Base-by-base conservation (phyloP, 1,140 invertebrate species). In the Ceratoteleas bidentatus region DNA sequence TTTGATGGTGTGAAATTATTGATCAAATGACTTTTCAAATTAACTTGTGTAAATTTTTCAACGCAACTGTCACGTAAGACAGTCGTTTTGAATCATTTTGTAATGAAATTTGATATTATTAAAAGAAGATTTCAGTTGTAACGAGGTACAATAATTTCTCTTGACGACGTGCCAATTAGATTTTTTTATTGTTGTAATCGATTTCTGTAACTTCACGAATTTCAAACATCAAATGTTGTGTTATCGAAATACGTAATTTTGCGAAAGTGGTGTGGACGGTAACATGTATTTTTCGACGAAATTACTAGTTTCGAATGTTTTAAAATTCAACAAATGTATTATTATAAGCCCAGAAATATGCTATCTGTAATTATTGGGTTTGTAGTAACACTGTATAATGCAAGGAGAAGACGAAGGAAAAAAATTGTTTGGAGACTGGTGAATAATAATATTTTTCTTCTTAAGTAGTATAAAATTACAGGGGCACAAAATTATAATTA, bases 311-410 rank as follows among this genome's bases (percentile, higher is more conserved):
- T 58, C 40, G 15, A 58, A 58, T 32, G 14, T 43, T 45, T 43
- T 58, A 15, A 45, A 43, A 13, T 24, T 40, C 56, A 32, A 58
- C 16, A 58, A 58, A 58, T 57, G 14, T 57, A 43, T 57, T 43
- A 57, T 57, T 57, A 43, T 43, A 57, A 57, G 40, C 38, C 54
- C 54, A 16, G 7, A 58, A 58, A 58, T 58, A 24, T 24, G 13
- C 15, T 32, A 11, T n/a, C 36, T 16, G 11, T 43, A 58, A 58
- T 58, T 43, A 58, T n/a, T 14, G 6, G 34, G 13, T 56, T 3
- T 3, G 14, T 38, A 6, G 3, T 36, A 38, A 15, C 5, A 32
- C n/a, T 24, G 24, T 24, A 24, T 4, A 24, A 24, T 4, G 24
- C 24, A 24, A 24, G 24, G 24, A 24, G 24, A 24, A 24, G 24